phyloP scores from a whole-genome alignment of 2,113 vertebrate species.

The Drymodes brunneopygia region DNA sequence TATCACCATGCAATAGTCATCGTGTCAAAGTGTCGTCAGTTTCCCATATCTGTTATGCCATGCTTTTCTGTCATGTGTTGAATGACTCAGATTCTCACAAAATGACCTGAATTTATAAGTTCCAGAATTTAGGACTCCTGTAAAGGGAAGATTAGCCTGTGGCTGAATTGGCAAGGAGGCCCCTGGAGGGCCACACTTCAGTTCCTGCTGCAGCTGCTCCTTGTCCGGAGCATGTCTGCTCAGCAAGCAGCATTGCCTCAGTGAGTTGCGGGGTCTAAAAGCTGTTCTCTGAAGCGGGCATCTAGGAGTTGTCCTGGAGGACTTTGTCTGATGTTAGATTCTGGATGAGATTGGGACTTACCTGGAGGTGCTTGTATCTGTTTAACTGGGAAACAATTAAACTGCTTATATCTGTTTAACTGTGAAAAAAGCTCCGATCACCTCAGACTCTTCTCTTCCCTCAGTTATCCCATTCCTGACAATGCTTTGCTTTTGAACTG shows the following conservation, averaged over 20 bases:
- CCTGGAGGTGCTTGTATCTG: not conserved
- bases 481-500: not conserved
- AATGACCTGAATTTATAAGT: not conserved
- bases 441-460: not conserved
- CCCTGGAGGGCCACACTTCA: not conserved
- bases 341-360: not conserved
- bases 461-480: not conserved
- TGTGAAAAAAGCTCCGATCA: not conserved
- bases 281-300: not conserved
- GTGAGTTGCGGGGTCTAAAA: not conserved
- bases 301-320: not conserved
- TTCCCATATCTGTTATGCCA: rapidly evolving
- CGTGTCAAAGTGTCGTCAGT: rapidly evolving
- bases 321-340: not conserved
- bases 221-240: not conserved
- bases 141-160: not conserved
- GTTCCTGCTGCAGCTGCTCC: not conserved
- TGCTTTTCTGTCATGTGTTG: rapidly evolving
- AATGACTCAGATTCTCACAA: not conserved
- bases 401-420: not conserved
- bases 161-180: not conserved
- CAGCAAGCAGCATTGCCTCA: not conserved
- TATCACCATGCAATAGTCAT: no score
- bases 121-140: not conserved
- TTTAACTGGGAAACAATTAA: not conserved